Percentiles rank a stretch among this genome's conserved stretches.
Evolutionary conservation across 2,113 vertebrate genomes (phyloP).

Genomic region (Gobius niger): DNA sequence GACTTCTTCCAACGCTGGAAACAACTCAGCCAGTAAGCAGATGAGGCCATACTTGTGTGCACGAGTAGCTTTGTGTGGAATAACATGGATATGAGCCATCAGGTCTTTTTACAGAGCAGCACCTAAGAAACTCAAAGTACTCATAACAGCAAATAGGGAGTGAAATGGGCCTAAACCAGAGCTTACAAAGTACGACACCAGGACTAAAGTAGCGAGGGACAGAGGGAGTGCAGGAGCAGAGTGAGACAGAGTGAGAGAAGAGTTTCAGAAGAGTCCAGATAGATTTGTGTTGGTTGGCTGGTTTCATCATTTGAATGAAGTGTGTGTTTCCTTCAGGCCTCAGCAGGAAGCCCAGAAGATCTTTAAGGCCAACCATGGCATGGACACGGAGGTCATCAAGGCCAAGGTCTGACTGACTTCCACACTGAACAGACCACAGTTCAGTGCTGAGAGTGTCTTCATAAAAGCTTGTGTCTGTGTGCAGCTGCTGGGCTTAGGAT

Average conservation of each 20-base stretch:
- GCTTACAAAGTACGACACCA: too few relatives aligned
- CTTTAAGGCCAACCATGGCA: slow-evolving; percentile 88
- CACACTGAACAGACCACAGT: too few relatives aligned
- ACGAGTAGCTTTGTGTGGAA: too few relatives aligned
- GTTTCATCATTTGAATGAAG: background rate
- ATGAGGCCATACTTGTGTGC: too few relatives aligned
- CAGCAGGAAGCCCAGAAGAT: slow-evolving; percentile 94
- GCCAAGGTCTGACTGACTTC: slow-evolving; percentile 79
- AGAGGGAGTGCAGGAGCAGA: background rate
- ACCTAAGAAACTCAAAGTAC: too few relatives aligned
- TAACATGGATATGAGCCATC: too few relatives aligned
- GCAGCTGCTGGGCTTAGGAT: slow-evolving; percentile 87
- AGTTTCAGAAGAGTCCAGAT: too few relatives aligned
- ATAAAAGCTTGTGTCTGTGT: background rate
- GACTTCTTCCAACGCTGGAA: slow-evolving; percentile 97
- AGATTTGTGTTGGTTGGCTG: too few relatives aligned
- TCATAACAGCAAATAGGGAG: too few relatives aligned
- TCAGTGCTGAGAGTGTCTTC: too few relatives aligned
- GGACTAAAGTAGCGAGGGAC: background rate
- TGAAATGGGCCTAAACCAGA: too few relatives aligned
- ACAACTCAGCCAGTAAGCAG: slow-evolving; percentile 87
- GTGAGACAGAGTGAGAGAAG: background rate
- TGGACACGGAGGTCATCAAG: slow-evolving; percentile 90
- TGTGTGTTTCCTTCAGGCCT: slow-evolving; percentile 72
- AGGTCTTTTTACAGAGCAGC: too few relatives aligned